Evolutionary conservation across 35 echinoderm and acorn worm species (phyloP).

Genomic region (Ophioderma brevispina): DNA sequence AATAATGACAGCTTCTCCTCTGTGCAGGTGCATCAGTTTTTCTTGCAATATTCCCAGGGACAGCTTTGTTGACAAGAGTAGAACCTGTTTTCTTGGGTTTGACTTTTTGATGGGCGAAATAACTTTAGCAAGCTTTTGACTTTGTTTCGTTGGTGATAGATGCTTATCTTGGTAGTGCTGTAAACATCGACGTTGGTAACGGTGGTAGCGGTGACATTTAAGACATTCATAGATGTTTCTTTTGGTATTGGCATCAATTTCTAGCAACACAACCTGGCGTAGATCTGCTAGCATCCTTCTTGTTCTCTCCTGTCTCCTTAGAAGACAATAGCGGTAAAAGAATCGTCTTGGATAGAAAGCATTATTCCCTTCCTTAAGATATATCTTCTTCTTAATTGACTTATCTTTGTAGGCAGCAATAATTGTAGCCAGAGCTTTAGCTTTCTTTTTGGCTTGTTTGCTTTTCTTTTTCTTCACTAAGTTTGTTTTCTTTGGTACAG

Average conservation of each 20-base stretch:
- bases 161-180: constrained; percentile 13
- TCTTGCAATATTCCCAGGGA: too few relatives aligned
- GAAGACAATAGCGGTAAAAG: neutral
- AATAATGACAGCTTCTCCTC: neutral
- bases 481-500: neutral
- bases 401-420: neutral
- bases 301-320: neutral
- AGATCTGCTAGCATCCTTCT: constrained; percentile 16
- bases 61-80: neutral
- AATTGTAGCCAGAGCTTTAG: neutral
- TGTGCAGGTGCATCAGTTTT: neutral
- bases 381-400: neutral
- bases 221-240: constrained; percentile 22
- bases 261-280: constrained; percentile 7
- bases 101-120: neutral
- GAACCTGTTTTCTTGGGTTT: neutral
- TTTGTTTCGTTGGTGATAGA: neutral
- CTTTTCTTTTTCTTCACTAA: neutral
- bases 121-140: neutral
- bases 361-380: neutral
- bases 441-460: neutral
- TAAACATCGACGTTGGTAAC: neutral
- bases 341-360: constrained; percentile 14
- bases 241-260: constrained; percentile 24
- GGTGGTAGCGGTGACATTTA: neutral